Evolutionary conservation across 2,797 vertebrate species (phyloP), one percentile per base, ranked within the genome.

Genomic region (Avahi laniger): DNA sequence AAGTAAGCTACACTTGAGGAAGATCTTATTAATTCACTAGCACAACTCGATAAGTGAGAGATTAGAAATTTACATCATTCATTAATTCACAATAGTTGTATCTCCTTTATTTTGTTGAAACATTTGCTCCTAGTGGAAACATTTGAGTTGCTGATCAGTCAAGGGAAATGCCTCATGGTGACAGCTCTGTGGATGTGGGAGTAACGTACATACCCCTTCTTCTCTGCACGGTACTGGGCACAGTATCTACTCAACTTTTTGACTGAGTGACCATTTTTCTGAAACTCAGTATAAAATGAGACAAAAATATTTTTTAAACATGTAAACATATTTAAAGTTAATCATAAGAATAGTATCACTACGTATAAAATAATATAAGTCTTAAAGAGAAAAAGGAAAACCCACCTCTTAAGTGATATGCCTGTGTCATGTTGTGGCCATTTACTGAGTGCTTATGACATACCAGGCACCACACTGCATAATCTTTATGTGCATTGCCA

Each of bases 11-110:
- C 15, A 24, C 4, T 24, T 83, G 38, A 5, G 26, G 38, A 70
- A 96, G 33, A 65, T 38, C 38, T 93, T 86, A 76, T 10, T 86
- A 48, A 93, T 79, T 63, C n/a, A 63, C 65, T 7, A 86, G 33
- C 38, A 30, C 26, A 87, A 43, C 28, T 63, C 33, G 0, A 11
- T 63, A 59, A 89, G 61, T 61, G 41, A 69, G 22, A 52, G 35
- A 86, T 80, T 22, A 83, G 22, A 92, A 92, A 63, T 87, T 57
- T 78, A 89, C 65, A 78, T 65, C 4, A 81, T 50, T 13, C 14
- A 26, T 65, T 89, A 33, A 61, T 76, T 95, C 35, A 18, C 52
- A 93, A 20, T 70, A 43, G 43, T 11, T 48, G 52, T 67, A 22
- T 33, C 57, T 67, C 46, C 65, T 67, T 67, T 7, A 83, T 82